These are phyloP conservation scores for Eretmocerus hayati DNA, from an alignment of 2,888 invertebrate species.

Conservation along the genomic window DNA sequence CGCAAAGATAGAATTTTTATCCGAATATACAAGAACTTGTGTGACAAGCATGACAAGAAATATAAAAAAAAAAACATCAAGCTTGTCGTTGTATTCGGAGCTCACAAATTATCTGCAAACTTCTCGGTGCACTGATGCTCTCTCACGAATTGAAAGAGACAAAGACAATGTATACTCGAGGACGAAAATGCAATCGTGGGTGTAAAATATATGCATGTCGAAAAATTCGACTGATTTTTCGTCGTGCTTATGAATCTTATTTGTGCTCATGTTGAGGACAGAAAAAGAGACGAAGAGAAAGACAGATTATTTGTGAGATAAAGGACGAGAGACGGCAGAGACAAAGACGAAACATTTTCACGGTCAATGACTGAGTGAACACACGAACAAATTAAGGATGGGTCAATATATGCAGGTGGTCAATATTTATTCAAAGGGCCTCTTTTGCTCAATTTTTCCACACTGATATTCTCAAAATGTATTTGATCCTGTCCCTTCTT, in stretches of 20 bases:
- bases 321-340: slow-evolving; percentile 4
- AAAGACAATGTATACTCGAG: slow-evolving; percentile 10
- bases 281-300: too few species aligned
- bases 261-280: slow-evolving; percentile 3
- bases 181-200: slow-evolving; percentile 12
- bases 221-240: slow-evolving; percentile 22
- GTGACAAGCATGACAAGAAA: neutral
- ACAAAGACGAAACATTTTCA: slow-evolving; percentile 5
- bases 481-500: too few species aligned
- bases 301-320: slow-evolving; percentile 5
- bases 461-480: too few species aligned
- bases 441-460: too few species aligned
- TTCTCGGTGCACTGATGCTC: neutral
- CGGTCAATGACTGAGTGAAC: slow-evolving; percentile 13
- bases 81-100: slow-evolving; percentile 6
- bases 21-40: too few species aligned
- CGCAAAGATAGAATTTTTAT: too few species aligned
- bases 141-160: neutral
- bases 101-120: slow-evolving; percentile 16
- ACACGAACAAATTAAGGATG: slow-evolving; percentile 12
- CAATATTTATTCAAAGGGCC: too few species aligned
- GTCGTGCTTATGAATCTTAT: slow-evolving; percentile 19
- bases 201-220: slow-evolving; percentile 20
- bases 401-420: slow-evolving; percentile 17
- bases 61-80: slow-evolving; percentile 10